Evolutionary conservation across 1,140 invertebrate genomes (phyloP), one percentile per base, ranked within the genome.

Genomic region (Andricus grossulariae): DNA sequence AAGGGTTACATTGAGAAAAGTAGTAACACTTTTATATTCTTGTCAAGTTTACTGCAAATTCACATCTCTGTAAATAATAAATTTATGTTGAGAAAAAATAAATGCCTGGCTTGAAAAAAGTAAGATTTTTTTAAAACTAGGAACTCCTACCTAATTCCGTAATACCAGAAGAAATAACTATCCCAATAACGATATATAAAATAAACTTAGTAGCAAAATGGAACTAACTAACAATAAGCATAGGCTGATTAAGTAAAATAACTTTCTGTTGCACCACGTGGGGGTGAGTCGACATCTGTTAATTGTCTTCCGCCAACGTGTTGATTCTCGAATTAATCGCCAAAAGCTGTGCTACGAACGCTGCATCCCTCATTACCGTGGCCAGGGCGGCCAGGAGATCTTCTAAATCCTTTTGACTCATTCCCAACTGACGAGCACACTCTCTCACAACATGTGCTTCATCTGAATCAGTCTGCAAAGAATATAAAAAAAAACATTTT

Each of bases 261-360:
- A 16, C 12, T 15, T 16, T 39, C 13, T 39, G 21, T 39, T 80
- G 80, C 79, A 83, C 80, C 82, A 73, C 39, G 52, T 50, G 13
- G 78, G 78, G 78, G 81, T 85, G 84, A 78, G 72, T 82, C 80
- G 75, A 82, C 71, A 79, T 86, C 77, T 88, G 86, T 91, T 95
- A 96, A 91, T 95, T 95, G 77, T 95, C 95, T 82, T 94, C 94
- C 74, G 96, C 95, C 84, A 96, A 93, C 78, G 93, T 92, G 75
- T 95, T 94, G 81, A 97, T 95, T 82, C 93, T 93, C 75, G 93
- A 88, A 87, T 97, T 96, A 75, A 97, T 94, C 25, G 93, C 92
- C 80, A 96, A 90, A 32, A 96, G 88, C 90, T 97, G 95, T 6
- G 89, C 89, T 82, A 96, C 92, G 84, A 96, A 97, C 70, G 93